Evolutionary conservation across 2,113 vertebrate genomes (phyloP).

Genomic region (Gobiocypris rarus): DNA sequence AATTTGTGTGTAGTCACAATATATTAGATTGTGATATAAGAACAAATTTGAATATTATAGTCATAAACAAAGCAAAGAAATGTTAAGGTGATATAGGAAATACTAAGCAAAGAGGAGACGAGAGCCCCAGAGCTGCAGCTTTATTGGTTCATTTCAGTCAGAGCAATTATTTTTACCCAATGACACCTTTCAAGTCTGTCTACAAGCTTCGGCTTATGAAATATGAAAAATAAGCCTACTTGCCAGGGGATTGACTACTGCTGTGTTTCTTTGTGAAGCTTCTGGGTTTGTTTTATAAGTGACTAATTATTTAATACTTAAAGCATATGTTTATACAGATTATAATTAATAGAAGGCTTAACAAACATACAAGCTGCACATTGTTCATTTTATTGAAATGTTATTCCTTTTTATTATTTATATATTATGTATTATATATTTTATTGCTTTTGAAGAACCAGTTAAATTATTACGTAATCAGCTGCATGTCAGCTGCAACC

Average conservation of each 20-base stretch:
- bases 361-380: background rate
- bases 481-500: no score
- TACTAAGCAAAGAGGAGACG: background rate
- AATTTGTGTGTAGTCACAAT: background rate
- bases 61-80: background rate
- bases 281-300: no score
- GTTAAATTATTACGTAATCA: no score
- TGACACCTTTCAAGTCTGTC: background rate
- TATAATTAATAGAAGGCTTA: background rate
- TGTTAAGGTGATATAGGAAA: background rate
- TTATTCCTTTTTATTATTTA: no score
- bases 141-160: slow-evolving; percentile 25
- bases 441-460: no score
- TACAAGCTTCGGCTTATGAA: background rate
- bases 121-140: background rate
- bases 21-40: background rate
- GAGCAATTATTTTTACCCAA: background rate
- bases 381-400: no score
- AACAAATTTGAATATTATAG: background rate
- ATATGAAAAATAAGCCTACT: slow-evolving; percentile 16
- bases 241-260: background rate
- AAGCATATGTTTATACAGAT: background rate
- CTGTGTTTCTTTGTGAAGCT: no score
- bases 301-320: background rate
- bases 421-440: no score